These are phyloP conservation scores for Euura lappo DNA, from an alignment of 1,140 invertebrate genomes.

Conservation along the genomic window DNA sequence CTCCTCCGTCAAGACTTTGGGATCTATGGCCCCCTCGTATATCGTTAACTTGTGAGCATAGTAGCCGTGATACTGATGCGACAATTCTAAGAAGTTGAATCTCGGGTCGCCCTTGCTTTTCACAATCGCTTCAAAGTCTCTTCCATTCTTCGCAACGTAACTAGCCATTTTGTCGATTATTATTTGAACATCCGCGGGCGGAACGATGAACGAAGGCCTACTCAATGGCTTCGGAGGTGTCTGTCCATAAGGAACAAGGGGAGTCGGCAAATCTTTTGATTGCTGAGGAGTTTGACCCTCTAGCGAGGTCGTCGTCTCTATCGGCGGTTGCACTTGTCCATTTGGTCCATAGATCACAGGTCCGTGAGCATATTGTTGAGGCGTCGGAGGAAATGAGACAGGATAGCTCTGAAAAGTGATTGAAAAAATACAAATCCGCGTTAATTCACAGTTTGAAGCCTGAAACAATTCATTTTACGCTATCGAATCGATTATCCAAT, in stretches of 20 bases:
- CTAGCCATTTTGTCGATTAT: constrained; percentile 96
- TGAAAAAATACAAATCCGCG: constrained; percentile 11
- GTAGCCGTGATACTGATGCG: constrained; percentile 77
- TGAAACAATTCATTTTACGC: background rate
- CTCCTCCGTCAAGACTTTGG: constrained; percentile 54
- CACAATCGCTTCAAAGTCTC: constrained; percentile 89
- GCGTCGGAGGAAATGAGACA: constrained; percentile 41
- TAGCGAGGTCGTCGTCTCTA: constrained; percentile 24
- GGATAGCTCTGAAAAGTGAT: constrained; percentile 37
- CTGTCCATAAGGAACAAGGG: constrained; percentile 56
- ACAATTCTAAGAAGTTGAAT: constrained; percentile 80
- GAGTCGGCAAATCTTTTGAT: constrained; percentile 35
- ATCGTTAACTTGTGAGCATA: constrained; percentile 70
- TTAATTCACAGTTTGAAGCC: too few relatives aligned
- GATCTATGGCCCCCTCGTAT: constrained; percentile 54
- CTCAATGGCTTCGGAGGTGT: constrained; percentile 53
- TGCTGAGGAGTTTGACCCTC: constrained; percentile 20
- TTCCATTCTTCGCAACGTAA: constrained; percentile 93
- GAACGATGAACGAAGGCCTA: constrained; percentile 64
- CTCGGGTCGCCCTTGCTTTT: constrained; percentile 84
- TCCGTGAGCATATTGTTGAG: constrained; percentile 56
- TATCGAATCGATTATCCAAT: too few relatives aligned
- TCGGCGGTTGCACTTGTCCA: constrained; percentile 42
- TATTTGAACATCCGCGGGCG: constrained; percentile 80
- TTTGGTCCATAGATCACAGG: constrained; percentile 54